Evolutionary conservation across 2,888 invertebrate genomes (phyloP), one percentile per base, ranked within the genome.

Genomic region (Andrena praecox): DNA sequence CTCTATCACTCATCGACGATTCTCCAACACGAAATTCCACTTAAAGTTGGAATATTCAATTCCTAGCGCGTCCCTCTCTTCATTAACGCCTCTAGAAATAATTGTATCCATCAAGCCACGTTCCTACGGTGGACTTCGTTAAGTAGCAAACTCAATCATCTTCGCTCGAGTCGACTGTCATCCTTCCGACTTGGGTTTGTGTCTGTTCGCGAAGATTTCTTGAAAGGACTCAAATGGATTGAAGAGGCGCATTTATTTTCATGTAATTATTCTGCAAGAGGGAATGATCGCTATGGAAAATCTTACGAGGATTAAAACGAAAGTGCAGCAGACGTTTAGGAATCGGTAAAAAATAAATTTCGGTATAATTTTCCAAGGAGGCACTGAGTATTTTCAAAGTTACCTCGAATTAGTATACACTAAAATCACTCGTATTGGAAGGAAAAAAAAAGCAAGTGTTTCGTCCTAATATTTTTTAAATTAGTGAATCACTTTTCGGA

Each of bases 81-180:
- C 16, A 33, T 67, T 52, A 68, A 54, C 42, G 54, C 12, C n/a
- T 4, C 5, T 4, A 10, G 3, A 3, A n/a, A 48, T 66, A 76
- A 79, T 76, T 76, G 59, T 35, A 59, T 66, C 69, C 24, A 66
- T 52, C 60, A 52, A 60, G 29, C 35, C 16, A n/a, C n/a, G 42
- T 48, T 59, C 3, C 35, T 2, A 29, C 10, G 35, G 33, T 33
- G 31, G 27, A 48, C 24, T 52, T 20, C 10, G 12, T 52, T 42
- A 27, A 48, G 33, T 10, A 63, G 24, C 35, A 76, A 63, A 54
- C 63, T 72, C 31, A 8, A 31, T 56, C 35, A 42, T 6, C 59
- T 7, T 59, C 5, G 35, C n/a, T 27, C 27, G 24, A 35, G 35
- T 16, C 24, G 27, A 59, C 52, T 66, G 59, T 33, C 64, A 48